Evolutionary conservation across 2,888 invertebrate species (phyloP), one percentile per base, ranked within the genome.

Genomic region (Heliconius ismenius): DNA sequence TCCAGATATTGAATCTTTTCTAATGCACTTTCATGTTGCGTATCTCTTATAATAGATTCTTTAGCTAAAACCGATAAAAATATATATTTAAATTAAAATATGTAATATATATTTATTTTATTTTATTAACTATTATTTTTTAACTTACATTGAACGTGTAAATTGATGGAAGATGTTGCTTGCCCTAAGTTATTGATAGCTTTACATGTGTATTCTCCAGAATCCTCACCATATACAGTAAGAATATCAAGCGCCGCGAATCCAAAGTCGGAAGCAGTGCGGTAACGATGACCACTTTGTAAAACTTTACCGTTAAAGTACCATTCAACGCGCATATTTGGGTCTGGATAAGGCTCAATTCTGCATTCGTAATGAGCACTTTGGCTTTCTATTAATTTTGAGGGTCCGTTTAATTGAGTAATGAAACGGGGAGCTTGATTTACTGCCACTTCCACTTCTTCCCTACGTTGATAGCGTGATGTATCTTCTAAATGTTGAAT

Each of bases 161-260:
- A 95, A 83, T 95, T 96, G 80, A 98, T 97, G 0, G 97, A 96
- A 64, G 98, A 98, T 78, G 96, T 95, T 3, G 98, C 98, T 90
- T 97, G 96, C 82, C 98, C 98, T 80, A 98, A 93, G 83, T 96
- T 96, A 89, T 98, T 98, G 75, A 97, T 98, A 73, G 97, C 98
- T 86, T 96, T 96, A 90, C 98, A 98, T 21, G 97, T 97, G 86
- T 98, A 98, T 89, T 98, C 98, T 75, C 99, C 99, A 81, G 98
- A 97, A 89, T 99, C 99, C 93, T 98, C 98, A 26, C 97, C 97
- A 85, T 98, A 98, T 2, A 98, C 98, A 64, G 98, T 97, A 43
- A 98, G 95, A 79, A 99, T 97, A 89, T 99, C 99, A 80, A 99
- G 95, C 74, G 99, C 98, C 77, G 98, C 98, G 91, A 98, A 99